A percentile compares a stretch with the other conserved stretches of the same genome.
phyloP scores from a whole-genome alignment of 2,888 invertebrate genomes.

The Yponomeuta cagnagella region DNA sequence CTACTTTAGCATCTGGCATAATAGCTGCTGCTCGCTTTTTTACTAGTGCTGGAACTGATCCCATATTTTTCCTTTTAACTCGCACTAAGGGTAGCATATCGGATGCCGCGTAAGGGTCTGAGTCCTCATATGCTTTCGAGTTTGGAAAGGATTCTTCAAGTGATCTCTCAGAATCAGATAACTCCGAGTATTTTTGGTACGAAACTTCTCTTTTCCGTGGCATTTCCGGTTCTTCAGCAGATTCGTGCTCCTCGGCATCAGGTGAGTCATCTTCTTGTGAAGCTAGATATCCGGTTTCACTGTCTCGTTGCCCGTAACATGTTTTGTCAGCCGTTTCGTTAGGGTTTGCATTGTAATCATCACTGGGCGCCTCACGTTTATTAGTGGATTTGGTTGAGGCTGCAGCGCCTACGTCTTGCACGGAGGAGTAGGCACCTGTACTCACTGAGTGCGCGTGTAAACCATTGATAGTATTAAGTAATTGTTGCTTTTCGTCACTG shows the following conservation, averaged over 20 bases:
- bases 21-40: slow-evolving; percentile 46
- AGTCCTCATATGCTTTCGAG: slow-evolving; percentile 40
- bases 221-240: background rate
- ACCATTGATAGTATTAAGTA: background rate
- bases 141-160: slow-evolving; percentile 64
- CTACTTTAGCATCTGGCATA: slow-evolving; percentile 49
- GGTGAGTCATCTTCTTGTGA: slow-evolving; percentile 35
- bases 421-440: background rate
- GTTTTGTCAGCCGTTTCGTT: slow-evolving; percentile 5
- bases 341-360: slow-evolving; percentile 10
- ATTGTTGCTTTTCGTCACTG: background rate
- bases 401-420: background rate
- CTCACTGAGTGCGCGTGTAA: background rate
- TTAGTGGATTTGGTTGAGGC: slow-evolving; percentile 39
- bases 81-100: slow-evolving; percentile 50
- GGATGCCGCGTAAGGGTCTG: slow-evolving; percentile 34
- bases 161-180: slow-evolving; percentile 48
- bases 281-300: background rate
- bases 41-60: slow-evolving; percentile 25
- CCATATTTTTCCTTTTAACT: slow-evolving; percentile 54
- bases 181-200: slow-evolving; percentile 33
- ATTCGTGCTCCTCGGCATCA: background rate
- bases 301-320: background rate
- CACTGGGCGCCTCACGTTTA: slow-evolving; percentile 50
- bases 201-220: slow-evolving; percentile 39